Conservation (phyloP, 1,140 invertebrate genomes). For the Trypoxylus dichotomus region DNA sequence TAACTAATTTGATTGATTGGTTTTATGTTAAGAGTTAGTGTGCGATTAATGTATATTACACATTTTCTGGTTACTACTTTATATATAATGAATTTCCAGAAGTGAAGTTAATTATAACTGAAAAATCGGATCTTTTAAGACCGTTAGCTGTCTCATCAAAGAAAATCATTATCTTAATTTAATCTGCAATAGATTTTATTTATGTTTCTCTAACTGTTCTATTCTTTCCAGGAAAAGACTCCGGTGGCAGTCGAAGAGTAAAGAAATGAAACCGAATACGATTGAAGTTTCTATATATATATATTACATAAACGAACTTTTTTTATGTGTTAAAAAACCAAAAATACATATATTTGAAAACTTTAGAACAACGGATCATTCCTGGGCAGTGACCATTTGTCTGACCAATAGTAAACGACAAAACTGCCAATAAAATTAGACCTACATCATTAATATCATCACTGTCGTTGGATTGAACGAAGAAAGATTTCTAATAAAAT, state of each 20-base stretch:
- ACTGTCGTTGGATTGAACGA: constrained; percentile 6
- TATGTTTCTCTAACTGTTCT: background rate
- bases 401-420: constrained; percentile 43
- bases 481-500: constrained; percentile 15
- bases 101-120: too few species aligned
- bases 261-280: constrained; percentile 30
- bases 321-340: constrained; percentile 36
- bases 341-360: constrained; percentile 34
- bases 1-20: too few species aligned
- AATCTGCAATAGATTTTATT: too few species aligned
- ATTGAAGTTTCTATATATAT: constrained; percentile 40
- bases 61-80: too few species aligned
- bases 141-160: too few species aligned
- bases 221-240: constrained; percentile 43
- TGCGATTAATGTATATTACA: too few species aligned
- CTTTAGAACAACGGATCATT: constrained; percentile 41
- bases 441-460: constrained; percentile 12
- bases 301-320: constrained; percentile 37
- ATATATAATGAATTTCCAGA: too few species aligned
- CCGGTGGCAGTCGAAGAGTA: constrained; percentile 45
- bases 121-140: too few species aligned
- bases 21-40: too few species aligned
- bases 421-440: constrained; percentile 41
- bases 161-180: too few species aligned
- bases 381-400: constrained; percentile 43